A percentile compares a stretch with the other conserved stretches of the same genome.
Evolutionary conservation across 1,140 invertebrate species (phyloP).

Genomic region (Melipona quadrifasciata): DNA sequence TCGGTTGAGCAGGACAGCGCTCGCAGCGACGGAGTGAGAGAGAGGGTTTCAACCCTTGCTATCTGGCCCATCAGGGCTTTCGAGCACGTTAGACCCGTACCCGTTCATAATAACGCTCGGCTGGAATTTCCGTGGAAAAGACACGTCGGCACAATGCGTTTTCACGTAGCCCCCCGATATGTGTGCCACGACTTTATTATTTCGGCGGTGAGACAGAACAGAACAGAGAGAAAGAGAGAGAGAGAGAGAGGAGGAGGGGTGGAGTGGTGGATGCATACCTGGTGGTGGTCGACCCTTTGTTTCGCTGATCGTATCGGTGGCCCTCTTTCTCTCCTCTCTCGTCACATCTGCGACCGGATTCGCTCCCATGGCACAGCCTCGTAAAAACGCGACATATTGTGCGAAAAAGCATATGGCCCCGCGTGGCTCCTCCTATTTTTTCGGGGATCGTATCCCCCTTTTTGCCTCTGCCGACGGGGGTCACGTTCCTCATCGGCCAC

Average conservation of each 20-base stretch:
- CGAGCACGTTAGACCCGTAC: slow-evolving; percentile 29
- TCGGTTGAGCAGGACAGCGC: slow-evolving; percentile 41
- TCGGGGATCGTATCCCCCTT: background rate
- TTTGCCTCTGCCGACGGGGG: background rate
- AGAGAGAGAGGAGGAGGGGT: background rate
- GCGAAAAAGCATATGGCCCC: slow-evolving; percentile 64
- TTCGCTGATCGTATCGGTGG: slow-evolving; percentile 75
- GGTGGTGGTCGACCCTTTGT: slow-evolving; percentile 70
- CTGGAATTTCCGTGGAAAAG: slow-evolving; percentile 61
- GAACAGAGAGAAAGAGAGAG: background rate
- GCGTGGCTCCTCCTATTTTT: slow-evolving; percentile 25
- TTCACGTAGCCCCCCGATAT: slow-evolving; percentile 59
- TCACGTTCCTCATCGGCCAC: background rate
- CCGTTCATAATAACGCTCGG: slow-evolving; percentile 53
- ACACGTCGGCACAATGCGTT: slow-evolving; percentile 63
- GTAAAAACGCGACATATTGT: slow-evolving; percentile 71
- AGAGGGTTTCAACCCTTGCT: slow-evolving; percentile 79
- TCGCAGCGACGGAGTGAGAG: background rate
- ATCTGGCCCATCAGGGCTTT: slow-evolving; percentile 72
- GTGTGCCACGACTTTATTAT: slow-evolving; percentile 73
- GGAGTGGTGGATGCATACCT: slow-evolving; percentile 54
- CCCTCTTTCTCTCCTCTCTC: slow-evolving; percentile 50
- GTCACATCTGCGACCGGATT: slow-evolving; percentile 73
- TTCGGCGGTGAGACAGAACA: slow-evolving; percentile 8
- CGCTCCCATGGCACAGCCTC: slow-evolving; percentile 51